Evolutionary conservation across 2,888 invertebrate species (phyloP).

Genomic region (Choreutis nemorana): DNA sequence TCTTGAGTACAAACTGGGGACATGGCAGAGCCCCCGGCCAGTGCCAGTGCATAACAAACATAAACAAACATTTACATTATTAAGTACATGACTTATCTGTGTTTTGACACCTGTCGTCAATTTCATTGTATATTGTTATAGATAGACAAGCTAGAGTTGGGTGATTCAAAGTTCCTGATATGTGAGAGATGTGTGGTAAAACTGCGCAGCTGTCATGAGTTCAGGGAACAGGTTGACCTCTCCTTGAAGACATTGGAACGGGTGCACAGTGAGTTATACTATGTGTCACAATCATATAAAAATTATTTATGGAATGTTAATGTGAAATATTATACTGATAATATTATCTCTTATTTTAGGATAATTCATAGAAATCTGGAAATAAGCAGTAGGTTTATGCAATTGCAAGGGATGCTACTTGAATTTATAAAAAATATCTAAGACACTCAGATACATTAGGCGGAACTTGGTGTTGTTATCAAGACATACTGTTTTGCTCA

Average conservation of each 20-base stretch:
- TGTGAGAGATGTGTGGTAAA: conserved; percentile 29
- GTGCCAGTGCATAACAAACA: not conserved
- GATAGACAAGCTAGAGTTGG: conserved; percentile 29
- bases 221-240: conserved; percentile 29
- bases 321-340: conserved; percentile 1
- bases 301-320: not conserved
- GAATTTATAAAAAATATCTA: no score
- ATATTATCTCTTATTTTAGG: conserved; percentile 3
- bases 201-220: conserved; percentile 23
- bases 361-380: not conserved
- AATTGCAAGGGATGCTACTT: no score
- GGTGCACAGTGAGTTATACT: conserved; percentile 22
- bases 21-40: not conserved
- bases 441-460: no score
- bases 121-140: conserved; percentile 16
- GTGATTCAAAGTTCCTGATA: conserved; percentile 43
- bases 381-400: no score
- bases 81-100: no score
- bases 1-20: no score
- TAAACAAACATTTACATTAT: not conserved
- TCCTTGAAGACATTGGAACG: conserved; percentile 27
- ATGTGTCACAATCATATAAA: not conserved
- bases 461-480: no score
- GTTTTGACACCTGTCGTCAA: not conserved
- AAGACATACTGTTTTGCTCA: no score